Percentiles rank a stretch among this genome's conserved stretches.
These are phyloP conservation scores for Tetropium fuscum DNA, from an alignment of 2,888 invertebrate species.

Conservation along the genomic window DNA sequence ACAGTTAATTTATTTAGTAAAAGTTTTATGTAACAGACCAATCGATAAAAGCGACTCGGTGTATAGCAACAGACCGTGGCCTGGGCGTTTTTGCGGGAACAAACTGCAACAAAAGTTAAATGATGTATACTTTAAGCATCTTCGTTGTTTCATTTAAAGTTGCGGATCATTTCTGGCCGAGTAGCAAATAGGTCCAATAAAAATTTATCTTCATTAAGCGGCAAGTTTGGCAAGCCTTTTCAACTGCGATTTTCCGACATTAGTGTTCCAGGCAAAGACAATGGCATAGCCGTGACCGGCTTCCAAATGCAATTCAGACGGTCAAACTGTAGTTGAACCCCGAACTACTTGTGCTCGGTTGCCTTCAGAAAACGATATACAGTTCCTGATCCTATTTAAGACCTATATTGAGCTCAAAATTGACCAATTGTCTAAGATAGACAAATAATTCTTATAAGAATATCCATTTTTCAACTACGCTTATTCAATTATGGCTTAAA, in stretches of 20 bases:
- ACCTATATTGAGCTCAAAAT: background rate
- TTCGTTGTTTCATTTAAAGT: conserved; percentile 11
- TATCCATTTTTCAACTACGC: too few species aligned
- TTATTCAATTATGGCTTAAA: too few species aligned
- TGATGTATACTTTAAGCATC: conserved; percentile 4
- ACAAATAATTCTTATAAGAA: too few species aligned
- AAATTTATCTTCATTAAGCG: conserved; percentile 27
- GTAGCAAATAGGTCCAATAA: conserved; percentile 28
- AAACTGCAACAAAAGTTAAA: background rate
- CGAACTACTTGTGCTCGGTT: conserved; percentile 6
- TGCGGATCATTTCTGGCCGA: conserved; percentile 11
- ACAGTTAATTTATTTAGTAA: too few species aligned
- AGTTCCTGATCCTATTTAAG: background rate
- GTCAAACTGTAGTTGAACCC: background rate
- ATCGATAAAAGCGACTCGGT: too few species aligned
- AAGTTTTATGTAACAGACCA: too few species aligned
- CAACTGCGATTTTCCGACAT: conserved; percentile 39
- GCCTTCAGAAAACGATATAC: background rate
- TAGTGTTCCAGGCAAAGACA: conserved; percentile 39
- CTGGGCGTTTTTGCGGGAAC: background rate
- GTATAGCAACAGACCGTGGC: background rate
- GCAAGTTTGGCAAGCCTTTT: conserved; percentile 30
- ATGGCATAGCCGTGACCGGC: conserved; percentile 25
- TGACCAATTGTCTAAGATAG: too few species aligned
- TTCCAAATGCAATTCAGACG: conserved; percentile 14